A percentile compares a stretch with the other conserved stretches of the same genome.
phyloP scores from a whole-genome alignment of 2,113 vertebrate species.

The Octodon degus region DNA sequence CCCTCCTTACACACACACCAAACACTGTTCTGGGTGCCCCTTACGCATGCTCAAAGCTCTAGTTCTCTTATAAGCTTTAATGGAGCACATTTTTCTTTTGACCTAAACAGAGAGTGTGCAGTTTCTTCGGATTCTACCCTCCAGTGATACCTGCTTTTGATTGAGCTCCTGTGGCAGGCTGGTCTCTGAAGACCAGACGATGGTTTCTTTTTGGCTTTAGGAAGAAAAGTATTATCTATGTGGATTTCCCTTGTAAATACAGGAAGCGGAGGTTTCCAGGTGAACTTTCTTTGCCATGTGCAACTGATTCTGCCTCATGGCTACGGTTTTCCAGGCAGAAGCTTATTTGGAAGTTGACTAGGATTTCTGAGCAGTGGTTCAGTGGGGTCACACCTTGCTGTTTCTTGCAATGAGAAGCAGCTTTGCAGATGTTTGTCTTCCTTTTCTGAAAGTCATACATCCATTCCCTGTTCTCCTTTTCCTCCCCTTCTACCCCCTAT shows the following conservation, averaged over 20 bases:
- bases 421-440: conserved; percentile 58
- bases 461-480: neutral
- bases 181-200: neutral
- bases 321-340: conserved; percentile 17
- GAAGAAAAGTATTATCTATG: neutral
- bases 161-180: neutral
- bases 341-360: conserved; percentile 56
- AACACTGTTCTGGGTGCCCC: neutral
- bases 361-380: conserved; percentile 75
- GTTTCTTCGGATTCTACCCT: neutral
- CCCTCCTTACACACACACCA: neutral
- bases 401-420: neutral
- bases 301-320: neutral
- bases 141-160: neutral
- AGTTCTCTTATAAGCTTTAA: neutral
- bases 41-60: neutral
- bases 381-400: conserved; percentile 35
- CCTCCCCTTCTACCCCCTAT: neutral
- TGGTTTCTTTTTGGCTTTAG: neutral
- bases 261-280: neutral
- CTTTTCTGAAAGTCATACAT: conserved; percentile 61
- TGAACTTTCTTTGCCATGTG: neutral
- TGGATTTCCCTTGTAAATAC: neutral
- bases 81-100: neutral
- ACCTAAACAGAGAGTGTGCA: neutral